A percentile compares a stretch with the other conserved stretches of the same genome.
Evolutionary conservation across 2,797 vertebrate species (phyloP).

Genomic region (Propithecus deckenii): DNA sequence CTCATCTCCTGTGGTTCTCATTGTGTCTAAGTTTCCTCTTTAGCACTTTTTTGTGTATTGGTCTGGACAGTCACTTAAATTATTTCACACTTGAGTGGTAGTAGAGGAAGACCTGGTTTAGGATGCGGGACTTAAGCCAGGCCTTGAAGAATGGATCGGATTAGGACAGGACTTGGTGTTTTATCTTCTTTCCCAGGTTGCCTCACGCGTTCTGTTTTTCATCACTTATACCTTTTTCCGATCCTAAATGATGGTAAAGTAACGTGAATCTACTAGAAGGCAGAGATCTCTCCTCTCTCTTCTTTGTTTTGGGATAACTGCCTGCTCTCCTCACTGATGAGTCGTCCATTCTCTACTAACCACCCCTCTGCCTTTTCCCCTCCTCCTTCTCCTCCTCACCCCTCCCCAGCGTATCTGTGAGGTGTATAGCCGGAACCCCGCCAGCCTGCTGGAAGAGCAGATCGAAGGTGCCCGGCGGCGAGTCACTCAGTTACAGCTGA

Average conservation of each 20-base stretch:
- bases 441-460: conserved; percentile 88
- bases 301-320: conserved; percentile 29
- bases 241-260: neutral
- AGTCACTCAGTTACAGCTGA: conserved; percentile 91
- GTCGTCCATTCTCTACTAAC: conserved; percentile 41
- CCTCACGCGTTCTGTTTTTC: neutral
- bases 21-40: neutral
- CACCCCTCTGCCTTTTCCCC: conserved; percentile 10
- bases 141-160: neutral
- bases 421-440: conserved; percentile 88
- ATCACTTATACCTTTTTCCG: neutral
- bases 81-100: neutral
- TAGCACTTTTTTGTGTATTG: neutral
- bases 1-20: neutral
- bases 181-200: neutral
- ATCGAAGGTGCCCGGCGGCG: conserved; percentile 92
- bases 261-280: neutral
- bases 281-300: neutral
- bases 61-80: neutral
- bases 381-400: neutral
- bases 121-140: neutral
- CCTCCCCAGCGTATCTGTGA: conserved; percentile 88
- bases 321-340: neutral
- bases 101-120: neutral
- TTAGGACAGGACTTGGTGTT: neutral